phyloP scores from a whole-genome alignment of 2,113 vertebrate species.

The Aix galericulata region DNA sequence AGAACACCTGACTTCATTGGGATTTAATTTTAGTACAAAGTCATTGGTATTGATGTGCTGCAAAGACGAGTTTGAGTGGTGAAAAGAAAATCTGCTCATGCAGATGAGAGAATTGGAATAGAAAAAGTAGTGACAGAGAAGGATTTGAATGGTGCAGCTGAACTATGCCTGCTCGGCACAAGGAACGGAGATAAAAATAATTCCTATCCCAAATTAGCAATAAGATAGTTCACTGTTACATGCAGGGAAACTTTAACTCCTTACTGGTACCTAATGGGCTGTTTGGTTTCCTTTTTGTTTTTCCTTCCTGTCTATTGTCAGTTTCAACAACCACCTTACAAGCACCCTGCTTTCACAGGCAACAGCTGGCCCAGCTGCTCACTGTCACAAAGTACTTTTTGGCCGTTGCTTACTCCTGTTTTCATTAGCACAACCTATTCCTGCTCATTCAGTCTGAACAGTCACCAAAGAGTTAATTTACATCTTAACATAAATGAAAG shows the following conservation, averaged over 20 bases:
- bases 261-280: neutral
- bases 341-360: neutral
- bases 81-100: neutral
- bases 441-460: neutral
- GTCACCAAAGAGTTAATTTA: neutral
- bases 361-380: neutral
- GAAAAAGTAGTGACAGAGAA: neutral
- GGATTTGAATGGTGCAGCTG: neutral
- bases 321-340: neutral
- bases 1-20: neutral
- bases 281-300: neutral
- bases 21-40: neutral
- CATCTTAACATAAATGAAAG: neutral
- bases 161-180: neutral
- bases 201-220: slow-evolving; percentile 19
- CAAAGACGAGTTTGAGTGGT: neutral
- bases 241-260: neutral
- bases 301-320: neutral
- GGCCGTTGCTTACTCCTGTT: neutral
- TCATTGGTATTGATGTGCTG: neutral
- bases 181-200: neutral
- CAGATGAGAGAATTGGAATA: neutral
- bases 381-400: neutral
- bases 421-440: neutral
- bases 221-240: neutral